Conservation (phyloP, 2,888 invertebrate genomes). For the Nesidiocoris tenuis region DNA sequence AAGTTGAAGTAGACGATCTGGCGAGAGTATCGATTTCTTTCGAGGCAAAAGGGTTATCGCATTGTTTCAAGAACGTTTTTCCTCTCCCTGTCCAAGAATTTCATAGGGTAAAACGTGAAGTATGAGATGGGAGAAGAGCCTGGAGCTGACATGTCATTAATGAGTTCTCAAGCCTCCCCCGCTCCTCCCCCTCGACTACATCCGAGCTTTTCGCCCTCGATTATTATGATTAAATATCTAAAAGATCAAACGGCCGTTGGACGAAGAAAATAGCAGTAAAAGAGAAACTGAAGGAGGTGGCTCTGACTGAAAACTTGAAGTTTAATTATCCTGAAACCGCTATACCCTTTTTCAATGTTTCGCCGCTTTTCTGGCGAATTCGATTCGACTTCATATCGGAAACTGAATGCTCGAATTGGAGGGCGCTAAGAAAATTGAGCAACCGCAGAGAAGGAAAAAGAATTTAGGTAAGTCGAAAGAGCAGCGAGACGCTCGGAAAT, state of each 20-base stretch:
- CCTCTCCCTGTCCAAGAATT: constrained; percentile 14
- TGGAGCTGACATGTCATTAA: constrained; percentile 42
- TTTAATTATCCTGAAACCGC: constrained; percentile 41
- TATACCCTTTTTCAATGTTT: constrained; percentile 27
- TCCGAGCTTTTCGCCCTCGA: constrained; percentile 24
- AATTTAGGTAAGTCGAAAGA: too few species aligned
- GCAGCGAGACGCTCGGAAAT: too few species aligned
- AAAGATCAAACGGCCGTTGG: constrained; percentile 40
- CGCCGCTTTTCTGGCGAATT: constrained; percentile 14
- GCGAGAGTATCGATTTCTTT: background rate
- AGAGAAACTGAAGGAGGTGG: constrained; percentile 4
- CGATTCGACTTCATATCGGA: background rate
- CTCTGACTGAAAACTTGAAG: constrained; percentile 28
- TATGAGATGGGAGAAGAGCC: constrained; percentile 4
- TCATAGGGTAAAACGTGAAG: constrained; percentile 9
- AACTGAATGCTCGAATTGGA: too few species aligned
- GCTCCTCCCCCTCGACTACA: constrained; percentile 9
- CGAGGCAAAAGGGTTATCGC: background rate
- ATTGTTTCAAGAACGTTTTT: constrained; percentile 33
- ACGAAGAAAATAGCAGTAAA: background rate
- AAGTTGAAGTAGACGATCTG: too few species aligned
- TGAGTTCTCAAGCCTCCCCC: constrained; percentile 38
- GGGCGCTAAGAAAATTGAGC: too few species aligned
- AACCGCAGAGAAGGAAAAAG: too few species aligned
- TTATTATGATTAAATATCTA: constrained; percentile 46